Conservation (phyloP, 2,888 invertebrate genomes). For the Amorpha juglandis region DNA sequence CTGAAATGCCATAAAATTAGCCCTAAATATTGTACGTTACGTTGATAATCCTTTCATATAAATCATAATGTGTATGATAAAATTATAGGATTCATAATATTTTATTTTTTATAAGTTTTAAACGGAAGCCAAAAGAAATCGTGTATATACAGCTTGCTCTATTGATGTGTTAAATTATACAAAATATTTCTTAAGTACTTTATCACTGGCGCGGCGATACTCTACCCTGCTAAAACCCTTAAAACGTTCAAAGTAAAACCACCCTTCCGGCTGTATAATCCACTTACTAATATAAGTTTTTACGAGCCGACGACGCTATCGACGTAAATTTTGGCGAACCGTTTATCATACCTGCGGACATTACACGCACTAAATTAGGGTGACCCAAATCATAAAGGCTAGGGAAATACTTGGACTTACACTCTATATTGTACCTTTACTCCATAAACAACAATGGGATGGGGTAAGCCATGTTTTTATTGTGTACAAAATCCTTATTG, state of each 20-base stretch:
- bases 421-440: not conserved
- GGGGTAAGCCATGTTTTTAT: not conserved
- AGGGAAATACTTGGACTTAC: not conserved
- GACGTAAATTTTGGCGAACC: constrained; percentile 44
- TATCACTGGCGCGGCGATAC: not conserved
- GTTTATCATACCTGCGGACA: constrained; percentile 32
- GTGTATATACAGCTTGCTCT: too few relatives aligned
- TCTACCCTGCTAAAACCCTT: not conserved
- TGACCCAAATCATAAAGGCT: constrained; percentile 26
- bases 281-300: constrained; percentile 43
- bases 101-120: too few relatives aligned
- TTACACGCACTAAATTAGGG: constrained; percentile 25
- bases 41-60: too few relatives aligned
- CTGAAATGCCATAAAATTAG: too few relatives aligned
- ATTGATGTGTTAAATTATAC: too few relatives aligned
- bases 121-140: too few relatives aligned
- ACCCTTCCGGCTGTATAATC: constrained; percentile 50
- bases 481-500: not conserved
- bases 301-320: constrained; percentile 41
- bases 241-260: constrained; percentile 42
- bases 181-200: too few relatives aligned
- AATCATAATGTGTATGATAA: too few relatives aligned
- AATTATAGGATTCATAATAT: too few relatives aligned
- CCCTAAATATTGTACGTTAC: too few relatives aligned
- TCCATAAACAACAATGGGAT: not conserved